Evolutionary conservation across 92 coral and sea anemone genomes (phyloP).

Genomic region (Epizoanthus stellaris): DNA sequence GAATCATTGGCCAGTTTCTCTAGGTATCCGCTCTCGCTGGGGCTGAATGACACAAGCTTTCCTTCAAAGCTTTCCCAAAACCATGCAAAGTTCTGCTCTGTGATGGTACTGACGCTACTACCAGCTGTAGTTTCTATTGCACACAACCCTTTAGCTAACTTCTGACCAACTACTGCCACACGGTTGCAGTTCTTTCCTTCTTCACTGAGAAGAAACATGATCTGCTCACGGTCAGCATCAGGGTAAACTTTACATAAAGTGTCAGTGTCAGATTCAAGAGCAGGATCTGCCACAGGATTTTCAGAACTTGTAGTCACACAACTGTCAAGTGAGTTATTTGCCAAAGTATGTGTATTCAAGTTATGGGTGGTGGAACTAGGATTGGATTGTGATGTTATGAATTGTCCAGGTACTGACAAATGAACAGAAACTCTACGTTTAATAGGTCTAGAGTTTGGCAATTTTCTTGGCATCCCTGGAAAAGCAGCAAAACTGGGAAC

Average conservation of each 20-base stretch:
- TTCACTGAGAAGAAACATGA: slow-evolving; percentile 48
- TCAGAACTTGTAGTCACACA: no score
- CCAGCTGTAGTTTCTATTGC: background rate
- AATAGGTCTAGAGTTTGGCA: no score
- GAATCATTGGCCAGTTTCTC: slow-evolving; percentile 43
- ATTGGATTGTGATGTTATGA: no score
- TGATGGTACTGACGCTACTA: slow-evolving; percentile 2
- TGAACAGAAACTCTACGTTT: no score
- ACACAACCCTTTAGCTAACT: slow-evolving; percentile 50
- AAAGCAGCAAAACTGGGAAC: no score
- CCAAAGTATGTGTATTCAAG: no score
- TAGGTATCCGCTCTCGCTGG: slow-evolving; percentile 53
- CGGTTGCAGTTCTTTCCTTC: slow-evolving; percentile 43
- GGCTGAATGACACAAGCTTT: slow-evolving; percentile 54
- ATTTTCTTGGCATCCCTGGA: no score
- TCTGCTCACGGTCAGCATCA: slow-evolving; percentile 52
- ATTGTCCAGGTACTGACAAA: no score
- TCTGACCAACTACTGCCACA: slow-evolving; percentile 46
- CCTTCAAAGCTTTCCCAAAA: slow-evolving; percentile 54
- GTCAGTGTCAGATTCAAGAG: slow-evolving; percentile 55
- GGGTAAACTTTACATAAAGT: slow-evolving; percentile 63
- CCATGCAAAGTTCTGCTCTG: slow-evolving; percentile 41
- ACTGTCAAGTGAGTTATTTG: no score
- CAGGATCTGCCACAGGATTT: background rate
- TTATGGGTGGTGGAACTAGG: no score